Percentiles rank a stretch among this genome's conserved stretches.
Evolutionary conservation across 1,140 invertebrate genomes (phyloP).

Genomic region (Spodoptera frugiperda): DNA sequence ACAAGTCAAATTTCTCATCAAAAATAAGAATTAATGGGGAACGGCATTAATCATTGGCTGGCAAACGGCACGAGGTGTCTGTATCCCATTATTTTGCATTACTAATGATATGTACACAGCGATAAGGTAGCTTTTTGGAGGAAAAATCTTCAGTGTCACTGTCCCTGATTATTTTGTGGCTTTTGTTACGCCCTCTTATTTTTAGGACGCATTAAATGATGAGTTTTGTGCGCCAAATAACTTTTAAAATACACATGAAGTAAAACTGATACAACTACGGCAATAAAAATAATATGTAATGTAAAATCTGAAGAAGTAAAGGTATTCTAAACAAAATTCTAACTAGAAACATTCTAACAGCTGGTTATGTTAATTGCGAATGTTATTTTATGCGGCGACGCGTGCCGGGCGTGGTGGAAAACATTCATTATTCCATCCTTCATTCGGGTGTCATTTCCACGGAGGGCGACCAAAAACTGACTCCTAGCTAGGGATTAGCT

Average conservation of each 20-base stretch:
- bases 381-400: conserved; percentile 71
- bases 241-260: no score
- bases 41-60: conserved; percentile 83
- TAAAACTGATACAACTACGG: no score
- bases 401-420: conserved; percentile 62
- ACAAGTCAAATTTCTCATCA: conserved; percentile 86
- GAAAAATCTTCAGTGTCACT: conserved; percentile 74
- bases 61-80: conserved; percentile 85
- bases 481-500: conserved; percentile 41
- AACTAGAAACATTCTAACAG: conserved; percentile 48
- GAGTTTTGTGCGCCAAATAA: no score
- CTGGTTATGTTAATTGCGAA: conserved; percentile 69
- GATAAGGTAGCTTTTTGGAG: conserved; percentile 78
- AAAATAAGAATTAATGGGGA: conserved; percentile 86
- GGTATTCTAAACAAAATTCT: conserved; percentile 2
- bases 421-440: conserved; percentile 73
- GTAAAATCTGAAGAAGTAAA: not conserved
- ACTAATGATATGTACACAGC: conserved; percentile 85
- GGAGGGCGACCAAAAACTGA: conserved; percentile 53
- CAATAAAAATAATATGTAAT: not conserved
- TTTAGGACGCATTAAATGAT: not conserved
- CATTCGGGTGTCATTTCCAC: conserved; percentile 73
- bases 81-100: conserved; percentile 86
- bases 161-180: conserved; percentile 51
- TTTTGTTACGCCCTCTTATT: conserved; percentile 52